A percentile compares a stretch with the other conserved stretches of the same genome.
Evolutionary conservation across 2,113 vertebrate species (phyloP).

Genomic region (Kobus ellipsiprymnus): DNA sequence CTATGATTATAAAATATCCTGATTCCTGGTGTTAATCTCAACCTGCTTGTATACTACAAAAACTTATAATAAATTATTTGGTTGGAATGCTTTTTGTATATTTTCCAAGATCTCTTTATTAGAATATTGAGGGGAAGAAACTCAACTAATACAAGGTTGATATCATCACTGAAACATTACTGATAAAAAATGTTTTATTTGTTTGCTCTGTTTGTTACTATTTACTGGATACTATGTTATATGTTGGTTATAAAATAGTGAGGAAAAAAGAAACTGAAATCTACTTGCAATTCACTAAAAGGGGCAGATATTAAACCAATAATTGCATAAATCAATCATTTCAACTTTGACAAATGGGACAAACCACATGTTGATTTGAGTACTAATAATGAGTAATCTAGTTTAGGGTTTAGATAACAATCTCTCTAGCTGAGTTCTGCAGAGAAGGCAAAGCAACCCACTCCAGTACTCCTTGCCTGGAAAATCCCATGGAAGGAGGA

Average conservation of each 20-base stretch:
- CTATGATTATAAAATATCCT: background rate
- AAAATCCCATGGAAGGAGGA: background rate
- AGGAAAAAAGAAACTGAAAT: background rate
- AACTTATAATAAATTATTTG: background rate
- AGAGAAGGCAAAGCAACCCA: background rate
- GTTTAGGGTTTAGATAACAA: background rate
- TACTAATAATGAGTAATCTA: background rate
- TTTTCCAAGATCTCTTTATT: background rate
- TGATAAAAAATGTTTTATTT: background rate
- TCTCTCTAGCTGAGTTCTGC: background rate
- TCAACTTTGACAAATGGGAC: background rate
- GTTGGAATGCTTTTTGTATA: background rate
- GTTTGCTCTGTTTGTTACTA: background rate
- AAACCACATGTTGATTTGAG: background rate
- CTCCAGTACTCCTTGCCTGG: background rate
- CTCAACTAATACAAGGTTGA: background rate
- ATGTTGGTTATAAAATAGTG: background rate
- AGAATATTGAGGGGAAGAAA: background rate
- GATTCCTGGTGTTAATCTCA: background rate
- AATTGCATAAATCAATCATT: background rate
- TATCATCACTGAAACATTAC: background rate
- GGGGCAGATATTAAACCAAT: background rate
- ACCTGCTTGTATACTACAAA: background rate
- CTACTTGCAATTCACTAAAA: background rate
- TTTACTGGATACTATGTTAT: background rate